These are phyloP conservation scores for Oreochromis mossambicus DNA, from an alignment of 2,797 vertebrate genomes.

Conservation along the genomic window DNA sequence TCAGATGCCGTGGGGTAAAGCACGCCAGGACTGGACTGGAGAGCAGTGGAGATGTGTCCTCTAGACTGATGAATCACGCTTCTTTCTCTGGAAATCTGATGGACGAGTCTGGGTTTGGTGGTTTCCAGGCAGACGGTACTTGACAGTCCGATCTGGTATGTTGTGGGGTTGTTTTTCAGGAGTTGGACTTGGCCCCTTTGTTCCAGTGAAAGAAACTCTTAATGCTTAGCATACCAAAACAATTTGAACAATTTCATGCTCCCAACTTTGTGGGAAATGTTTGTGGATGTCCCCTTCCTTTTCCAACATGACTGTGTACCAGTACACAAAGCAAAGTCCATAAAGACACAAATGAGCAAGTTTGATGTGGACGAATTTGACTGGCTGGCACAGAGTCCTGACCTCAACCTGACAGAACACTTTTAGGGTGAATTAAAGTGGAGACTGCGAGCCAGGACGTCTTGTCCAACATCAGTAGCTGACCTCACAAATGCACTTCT, in stretches of 20 bases:
- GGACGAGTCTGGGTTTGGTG: background rate
- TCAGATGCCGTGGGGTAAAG: background rate
- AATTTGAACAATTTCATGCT: background rate
- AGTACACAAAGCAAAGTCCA: background rate
- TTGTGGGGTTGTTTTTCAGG: background rate
- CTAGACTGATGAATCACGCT: background rate
- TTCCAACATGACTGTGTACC: background rate
- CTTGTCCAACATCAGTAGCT: background rate
- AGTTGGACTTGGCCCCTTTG: background rate
- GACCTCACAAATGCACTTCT: background rate
- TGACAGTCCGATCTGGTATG: fast-evolving
- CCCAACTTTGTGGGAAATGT: background rate
- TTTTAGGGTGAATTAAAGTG: background rate
- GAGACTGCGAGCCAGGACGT: background rate
- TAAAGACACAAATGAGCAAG: background rate
- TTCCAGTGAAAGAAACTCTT: background rate
- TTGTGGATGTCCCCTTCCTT: background rate
- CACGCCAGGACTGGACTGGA: fast-evolving
- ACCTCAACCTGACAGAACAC: background rate
- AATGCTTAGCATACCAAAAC: background rate
- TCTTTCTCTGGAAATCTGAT: background rate
- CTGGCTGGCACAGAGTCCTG: background rate
- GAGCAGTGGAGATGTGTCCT: background rate
- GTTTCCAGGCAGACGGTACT: background rate
- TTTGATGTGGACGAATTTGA: background rate